These are phyloP conservation scores for Pedetes capensis DNA, from an alignment of 2,113 vertebrate genomes.

Conservation along the genomic window DNA sequence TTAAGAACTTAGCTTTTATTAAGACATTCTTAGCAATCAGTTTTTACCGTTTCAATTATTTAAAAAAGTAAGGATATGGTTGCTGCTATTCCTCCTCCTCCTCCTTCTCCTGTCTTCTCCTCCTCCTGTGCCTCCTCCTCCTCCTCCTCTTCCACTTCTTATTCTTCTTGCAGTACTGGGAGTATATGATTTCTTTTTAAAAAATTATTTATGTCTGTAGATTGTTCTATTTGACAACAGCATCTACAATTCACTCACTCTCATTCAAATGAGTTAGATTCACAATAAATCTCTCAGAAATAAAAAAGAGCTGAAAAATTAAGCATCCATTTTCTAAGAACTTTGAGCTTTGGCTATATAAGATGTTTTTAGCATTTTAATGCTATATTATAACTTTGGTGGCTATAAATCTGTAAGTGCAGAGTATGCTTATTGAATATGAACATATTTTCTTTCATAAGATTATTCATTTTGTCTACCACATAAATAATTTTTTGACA, in stretches of 20 bases:
- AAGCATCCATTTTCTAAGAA: background rate
- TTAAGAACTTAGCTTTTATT: conserved; percentile 32
- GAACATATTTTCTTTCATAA: conserved; percentile 38
- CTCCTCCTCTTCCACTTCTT: no score
- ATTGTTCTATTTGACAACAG: background rate
- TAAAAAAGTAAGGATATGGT: background rate
- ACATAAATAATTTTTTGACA: conserved; percentile 5
- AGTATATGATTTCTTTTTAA: no score
- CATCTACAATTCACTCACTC: background rate
- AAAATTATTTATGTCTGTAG: background rate
- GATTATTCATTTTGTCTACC: conserved; percentile 1
- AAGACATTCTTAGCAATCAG: background rate
- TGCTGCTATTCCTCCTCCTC: no score
- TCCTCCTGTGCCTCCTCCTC: no score
- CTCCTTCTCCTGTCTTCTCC: no score
- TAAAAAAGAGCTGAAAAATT: conserved; percentile 5
- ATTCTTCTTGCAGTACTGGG: no score
- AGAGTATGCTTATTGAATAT: background rate
- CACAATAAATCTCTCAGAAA: background rate
- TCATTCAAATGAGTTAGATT: conserved; percentile 23
- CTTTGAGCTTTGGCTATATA: background rate
- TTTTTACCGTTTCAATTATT: background rate
- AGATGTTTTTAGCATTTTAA: background rate
- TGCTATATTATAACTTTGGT: background rate
- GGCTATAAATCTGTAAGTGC: background rate